These are phyloP conservation scores for Cryptomyrus ogoouensis DNA, from an alignment of 2,113 vertebrate genomes.

Conservation along the genomic window DNA sequence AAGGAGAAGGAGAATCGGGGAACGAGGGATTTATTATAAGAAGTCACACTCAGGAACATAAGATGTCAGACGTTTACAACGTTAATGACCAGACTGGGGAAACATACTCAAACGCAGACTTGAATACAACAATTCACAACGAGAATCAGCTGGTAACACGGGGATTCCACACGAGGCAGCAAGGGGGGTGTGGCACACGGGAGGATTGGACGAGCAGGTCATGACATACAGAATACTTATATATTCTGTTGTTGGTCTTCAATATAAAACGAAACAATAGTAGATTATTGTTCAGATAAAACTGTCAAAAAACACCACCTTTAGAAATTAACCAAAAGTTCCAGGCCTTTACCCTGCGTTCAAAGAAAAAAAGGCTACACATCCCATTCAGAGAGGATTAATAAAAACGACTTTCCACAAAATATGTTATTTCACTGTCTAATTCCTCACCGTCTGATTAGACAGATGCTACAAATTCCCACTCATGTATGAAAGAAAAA, in stretches of 20 bases:
- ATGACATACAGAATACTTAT: background rate
- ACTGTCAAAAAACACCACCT: slow-evolving; percentile 28
- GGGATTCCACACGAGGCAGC: too few relatives aligned
- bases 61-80: too few relatives aligned
- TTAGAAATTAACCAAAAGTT: slow-evolving; percentile 27
- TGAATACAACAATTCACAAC: too few relatives aligned
- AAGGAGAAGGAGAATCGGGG: too few relatives aligned
- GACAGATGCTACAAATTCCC: slow-evolving; percentile 56
- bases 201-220: too few relatives aligned
- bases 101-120: too few relatives aligned
- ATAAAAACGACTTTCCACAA: slow-evolving; percentile 60
- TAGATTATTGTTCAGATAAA: background rate
- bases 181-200: too few relatives aligned
- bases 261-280: background rate
- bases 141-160: too few relatives aligned
- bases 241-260: background rate
- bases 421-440: slow-evolving; percentile 53
- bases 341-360: slow-evolving; percentile 51
- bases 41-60: too few relatives aligned
- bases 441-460: slow-evolving; percentile 53
- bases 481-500: slow-evolving; percentile 36
- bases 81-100: too few relatives aligned
- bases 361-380: slow-evolving; percentile 55
- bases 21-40: too few relatives aligned
- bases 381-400: slow-evolving; percentile 51